Evolutionary conservation across 2,797 vertebrate genomes (phyloP).

Genomic region (Percopsis omiscomaycus): DNA sequence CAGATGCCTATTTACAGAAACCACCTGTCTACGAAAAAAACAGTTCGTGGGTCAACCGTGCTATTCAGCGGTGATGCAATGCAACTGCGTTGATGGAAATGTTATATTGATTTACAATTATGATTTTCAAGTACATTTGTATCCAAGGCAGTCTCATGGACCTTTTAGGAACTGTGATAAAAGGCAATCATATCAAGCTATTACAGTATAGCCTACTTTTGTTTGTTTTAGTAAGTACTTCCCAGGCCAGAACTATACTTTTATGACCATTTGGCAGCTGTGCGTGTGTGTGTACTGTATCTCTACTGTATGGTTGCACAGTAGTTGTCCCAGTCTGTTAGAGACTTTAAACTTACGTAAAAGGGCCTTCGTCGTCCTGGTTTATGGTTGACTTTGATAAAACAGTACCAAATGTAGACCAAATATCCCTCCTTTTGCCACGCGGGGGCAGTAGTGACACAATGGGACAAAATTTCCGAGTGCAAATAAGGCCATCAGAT

Average conservation of each 20-base stretch:
- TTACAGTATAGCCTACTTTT: not conserved
- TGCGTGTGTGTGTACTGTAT: not conserved
- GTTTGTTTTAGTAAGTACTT: conserved; percentile 21
- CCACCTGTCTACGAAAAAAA: too few species aligned
- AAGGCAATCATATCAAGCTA: conserved; percentile 1
- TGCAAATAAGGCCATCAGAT: conserved; percentile 66
- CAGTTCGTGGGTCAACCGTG: too few species aligned
- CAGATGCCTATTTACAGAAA: too few species aligned
- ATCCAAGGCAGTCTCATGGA: not conserved
- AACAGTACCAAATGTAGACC: not conserved
- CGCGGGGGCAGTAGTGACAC: conserved; percentile 56
- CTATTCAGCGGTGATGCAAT: too few species aligned
- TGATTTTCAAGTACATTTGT: not conserved
- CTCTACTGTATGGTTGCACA: not conserved
- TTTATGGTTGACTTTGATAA: not conserved
- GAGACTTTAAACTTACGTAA: conserved; percentile 1
- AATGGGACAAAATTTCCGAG: conserved; percentile 30
- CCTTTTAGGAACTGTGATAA: conserved; percentile 1
- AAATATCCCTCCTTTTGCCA: conserved; percentile 32
- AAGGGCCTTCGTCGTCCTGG: not conserved
- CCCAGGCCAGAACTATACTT: conserved; percentile 11
- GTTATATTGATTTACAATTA: not conserved
- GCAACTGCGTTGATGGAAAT: too few species aligned
- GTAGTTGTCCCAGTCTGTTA: not conserved
- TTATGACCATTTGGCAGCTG: conserved; percentile 3